Evolutionary conservation across 1,140 invertebrate species (phyloP), one percentile per base, ranked within the genome.

Genomic region (Nephotettix cincticeps): DNA sequence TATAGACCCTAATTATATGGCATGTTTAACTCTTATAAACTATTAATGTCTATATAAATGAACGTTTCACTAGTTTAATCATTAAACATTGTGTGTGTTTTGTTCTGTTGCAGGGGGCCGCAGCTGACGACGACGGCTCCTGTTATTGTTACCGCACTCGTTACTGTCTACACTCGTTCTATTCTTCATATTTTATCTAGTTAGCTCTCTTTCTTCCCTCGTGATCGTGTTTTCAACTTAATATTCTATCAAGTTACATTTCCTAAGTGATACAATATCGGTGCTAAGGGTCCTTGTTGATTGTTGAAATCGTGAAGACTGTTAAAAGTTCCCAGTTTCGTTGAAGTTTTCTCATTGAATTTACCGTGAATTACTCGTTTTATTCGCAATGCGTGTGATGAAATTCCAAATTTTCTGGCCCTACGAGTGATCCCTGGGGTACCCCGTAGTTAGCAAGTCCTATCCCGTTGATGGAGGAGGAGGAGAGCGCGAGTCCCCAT

Each of bases 401-500:
- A 36, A 21, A 29, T 29, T 61, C 56, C 14, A 61, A 21, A 6
- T 14, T 14, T 14, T 25, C 17, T 61, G 56, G 29, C 56, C 14
- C 29, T 14, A 29, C 2, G 23, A 61, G 17, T n/a, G 56, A 27
- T 25, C 23, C 29, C 14, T 61, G 19, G 19, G 29, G 19, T 1
- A 29, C 2, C 25, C 4, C 11, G 29, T 6, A 61, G 29, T 27
- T 6, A 1, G 3, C 23, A 61, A 61, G 14, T 27, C 23, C 56
- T n/a, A n/a, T 29, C 29, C 36, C 29, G 27, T 11, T 28, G 36
- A 70, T 70, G 68, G 51, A 56, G 32, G 68, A 70, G 21, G 68
- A 70, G 17, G 51, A 21, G 51, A 47, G 32, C n/a, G 30, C 61
- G 4, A 65, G 61, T 21, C 61, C 61, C 3, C 28, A 27, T 32